Conservation (phyloP, 1,140 invertebrate genomes). For the Holcopasites calliopsidis region DNA sequence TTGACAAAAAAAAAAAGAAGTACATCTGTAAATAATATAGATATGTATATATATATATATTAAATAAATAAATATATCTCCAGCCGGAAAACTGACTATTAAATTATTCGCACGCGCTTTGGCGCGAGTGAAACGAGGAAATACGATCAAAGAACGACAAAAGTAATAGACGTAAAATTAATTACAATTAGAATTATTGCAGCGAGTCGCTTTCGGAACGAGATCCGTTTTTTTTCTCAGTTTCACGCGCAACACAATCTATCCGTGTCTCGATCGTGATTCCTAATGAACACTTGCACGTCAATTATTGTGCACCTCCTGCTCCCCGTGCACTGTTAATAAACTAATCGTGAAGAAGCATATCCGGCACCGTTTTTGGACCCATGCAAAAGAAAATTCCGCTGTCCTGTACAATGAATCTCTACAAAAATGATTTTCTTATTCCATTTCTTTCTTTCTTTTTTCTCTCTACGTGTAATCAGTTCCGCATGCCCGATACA, state of each 20-base stretch:
- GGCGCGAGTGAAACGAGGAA: slow-evolving; percentile 24
- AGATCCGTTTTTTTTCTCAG: neutral
- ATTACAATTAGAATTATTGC: slow-evolving; percentile 22
- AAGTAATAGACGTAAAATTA: neutral
- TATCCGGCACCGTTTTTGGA: neutral
- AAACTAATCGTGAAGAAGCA: neutral
- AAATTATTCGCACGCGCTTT: slow-evolving; percentile 31
- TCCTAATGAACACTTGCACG: neutral
- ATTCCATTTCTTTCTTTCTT: neutral
- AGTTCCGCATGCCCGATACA: slow-evolving; percentile 54
- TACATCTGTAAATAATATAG: slow-evolving; percentile 38
- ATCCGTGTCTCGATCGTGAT: neutral
- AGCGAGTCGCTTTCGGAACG: neutral
- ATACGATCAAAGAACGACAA: slow-evolving; percentile 5
- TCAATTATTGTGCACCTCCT: neutral
- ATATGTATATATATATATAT: slow-evolving; percentile 38
- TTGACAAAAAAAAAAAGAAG: slow-evolving; percentile 11
- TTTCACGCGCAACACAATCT: neutral
- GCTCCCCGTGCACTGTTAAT: too few species aligned
- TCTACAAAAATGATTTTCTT: slow-evolving; percentile 37
- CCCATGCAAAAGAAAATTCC: neutral
- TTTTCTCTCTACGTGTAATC: slow-evolving; percentile 53
- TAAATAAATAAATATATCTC: slow-evolving; percentile 42
- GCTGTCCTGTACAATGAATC: slow-evolving; percentile 18
- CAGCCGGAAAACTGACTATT: slow-evolving; percentile 24